These are phyloP conservation scores for Urocynchramus pylzowi DNA, from an alignment of 2,113 vertebrate species.

Conservation along the genomic window DNA sequence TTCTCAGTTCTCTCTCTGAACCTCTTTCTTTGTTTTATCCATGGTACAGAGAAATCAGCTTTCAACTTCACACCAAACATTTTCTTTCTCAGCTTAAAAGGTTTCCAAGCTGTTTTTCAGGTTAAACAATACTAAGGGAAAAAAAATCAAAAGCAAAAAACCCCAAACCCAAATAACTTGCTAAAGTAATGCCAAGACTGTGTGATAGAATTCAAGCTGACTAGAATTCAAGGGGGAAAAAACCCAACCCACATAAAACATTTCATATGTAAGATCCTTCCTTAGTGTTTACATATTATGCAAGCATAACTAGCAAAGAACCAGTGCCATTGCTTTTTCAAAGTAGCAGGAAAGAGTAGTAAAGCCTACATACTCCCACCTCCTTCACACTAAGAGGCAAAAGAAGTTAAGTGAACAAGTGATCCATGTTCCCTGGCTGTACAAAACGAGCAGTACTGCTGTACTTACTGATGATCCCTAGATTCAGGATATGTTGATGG, in stretches of 20 bases:
- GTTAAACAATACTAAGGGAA: not conserved
- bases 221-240: not conserved
- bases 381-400: not conserved
- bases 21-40: not conserved
- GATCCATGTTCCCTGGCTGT: not conserved
- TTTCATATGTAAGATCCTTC: not conserved
- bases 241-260: not conserved
- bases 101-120: not conserved
- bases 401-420: not conserved
- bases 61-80: not conserved
- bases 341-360: not conserved
- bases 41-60: not conserved
- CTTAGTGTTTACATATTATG: not conserved
- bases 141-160: not conserved
- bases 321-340: not conserved
- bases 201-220: not conserved
- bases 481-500: not conserved
- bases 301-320: not conserved
- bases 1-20: not conserved
- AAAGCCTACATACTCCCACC: not conserved
- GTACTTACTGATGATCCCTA: not conserved
- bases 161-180: not conserved
- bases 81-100: not conserved
- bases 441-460: fast-evolving
- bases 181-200: not conserved